A percentile compares a stretch with the other conserved stretches of the same genome.
These are phyloP conservation scores for Heliocidaris erythrogramma DNA, from an alignment of 35 echinoderm and acorn worm species.

Conservation along the genomic window DNA sequence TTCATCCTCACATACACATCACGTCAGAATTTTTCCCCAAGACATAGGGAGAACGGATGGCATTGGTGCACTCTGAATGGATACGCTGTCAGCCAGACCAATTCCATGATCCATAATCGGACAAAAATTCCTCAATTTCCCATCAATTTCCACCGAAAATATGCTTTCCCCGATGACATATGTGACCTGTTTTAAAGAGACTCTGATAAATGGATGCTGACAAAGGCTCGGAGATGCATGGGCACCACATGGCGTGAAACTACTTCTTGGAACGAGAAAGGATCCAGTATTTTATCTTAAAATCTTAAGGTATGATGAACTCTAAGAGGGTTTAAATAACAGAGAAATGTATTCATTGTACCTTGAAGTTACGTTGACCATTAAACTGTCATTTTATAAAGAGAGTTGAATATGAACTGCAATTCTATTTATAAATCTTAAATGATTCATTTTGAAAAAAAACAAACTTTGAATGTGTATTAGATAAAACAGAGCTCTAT, in stretches of 20 bases:
- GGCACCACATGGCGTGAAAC: not conserved
- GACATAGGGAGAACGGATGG: not conserved
- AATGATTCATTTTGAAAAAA: too few relatives aligned
- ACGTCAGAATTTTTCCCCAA: not conserved
- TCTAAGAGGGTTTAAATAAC: too few relatives aligned
- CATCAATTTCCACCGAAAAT: not conserved
- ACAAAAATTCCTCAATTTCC: not conserved
- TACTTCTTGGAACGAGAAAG: too few relatives aligned
- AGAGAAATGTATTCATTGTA: too few relatives aligned
- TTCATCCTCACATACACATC: not conserved
- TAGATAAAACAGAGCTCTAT: too few relatives aligned
- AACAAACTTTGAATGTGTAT: too few relatives aligned
- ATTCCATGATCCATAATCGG: not conserved
- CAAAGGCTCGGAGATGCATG: not conserved
- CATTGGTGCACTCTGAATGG: not conserved
- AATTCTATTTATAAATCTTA: too few relatives aligned
- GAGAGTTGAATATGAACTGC: too few relatives aligned
- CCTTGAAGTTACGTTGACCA: too few relatives aligned
- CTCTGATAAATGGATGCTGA: not conserved
- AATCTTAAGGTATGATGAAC: too few relatives aligned
- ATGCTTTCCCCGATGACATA: not conserved
- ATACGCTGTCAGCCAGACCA: not conserved
- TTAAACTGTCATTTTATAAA: too few relatives aligned
- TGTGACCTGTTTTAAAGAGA: not conserved
- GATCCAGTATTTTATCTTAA: too few relatives aligned